Evolutionary conservation across 2,113 vertebrate genomes (phyloP), one percentile per base, ranked within the genome.

Genomic region (Cranoglanis bouderius): DNA sequence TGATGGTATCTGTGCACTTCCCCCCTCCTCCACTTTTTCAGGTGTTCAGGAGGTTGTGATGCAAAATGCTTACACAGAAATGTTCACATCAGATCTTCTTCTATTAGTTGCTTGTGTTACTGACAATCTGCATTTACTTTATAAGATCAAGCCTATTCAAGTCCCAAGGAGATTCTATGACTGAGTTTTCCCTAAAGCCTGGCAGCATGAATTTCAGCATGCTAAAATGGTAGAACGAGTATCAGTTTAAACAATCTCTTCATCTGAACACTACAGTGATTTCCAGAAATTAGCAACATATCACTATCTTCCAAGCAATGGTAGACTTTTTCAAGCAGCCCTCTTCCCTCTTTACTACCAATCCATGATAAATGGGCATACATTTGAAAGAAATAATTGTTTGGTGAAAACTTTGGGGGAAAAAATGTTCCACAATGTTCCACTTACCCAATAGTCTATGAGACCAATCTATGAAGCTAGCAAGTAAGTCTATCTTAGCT

Each of bases 1-100:
- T 84, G 89, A 85, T 75, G 85, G 19, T 88, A 43, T 84, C 67
- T 83, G 90, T 78, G 43, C 70, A n/a, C 35, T 77, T 5, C 0
- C 2, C 18, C 38, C 86, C 55, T 65, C 75, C 82, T 75, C n/a
- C n/a, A n/a, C n/a, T 35, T 61, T 53, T 87, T 77, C 32, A 5
- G 32, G 78, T 49, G 65, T 61, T 40, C 81, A 49, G 67, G 38
- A 89, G 26, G 38, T 29, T 74, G 87, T 78, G 59, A 57, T 82
- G 86, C 57, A 84, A 88, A 88, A 75, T 72, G 43, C 38, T 83
- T 83, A 70, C 65, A 65, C 57, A 29, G 46, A 78, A 55, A 65
- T n/a, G 46, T 43, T 57, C 65, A 89, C 51, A 87, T 89, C 26
- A 72, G 82, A 59, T 6, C 65, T 63, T 9, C 35, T 35, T 40